Base-by-base conservation (phyloP, 2,113 vertebrate species). In the Psilopogon haemacephalus region DNA sequence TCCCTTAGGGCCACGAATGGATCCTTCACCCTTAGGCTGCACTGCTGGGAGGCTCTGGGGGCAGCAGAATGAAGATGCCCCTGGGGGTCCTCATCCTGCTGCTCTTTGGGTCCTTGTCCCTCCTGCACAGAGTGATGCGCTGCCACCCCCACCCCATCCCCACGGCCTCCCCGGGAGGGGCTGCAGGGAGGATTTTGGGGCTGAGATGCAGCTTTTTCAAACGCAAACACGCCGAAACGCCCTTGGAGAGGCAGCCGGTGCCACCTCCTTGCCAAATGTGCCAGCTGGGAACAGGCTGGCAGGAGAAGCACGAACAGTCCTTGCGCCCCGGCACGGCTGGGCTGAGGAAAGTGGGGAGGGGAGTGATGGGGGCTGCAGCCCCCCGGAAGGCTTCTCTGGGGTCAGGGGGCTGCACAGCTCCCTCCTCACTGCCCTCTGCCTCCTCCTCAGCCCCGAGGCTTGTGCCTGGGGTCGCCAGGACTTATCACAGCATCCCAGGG, bases 271-370 rank as follows among this genome's bases (percentile, higher is more conserved):
- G 92, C 95, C 95, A 80, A 95, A 91, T 73, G 92, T 76, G 92
- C 94, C 95, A 93, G 94, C 88, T 91, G 92, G 95, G 83, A 94
- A 90, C 81, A 63, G 72, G 65, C 91, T 83, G 93, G 73, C 37
- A 3, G 65, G 58, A 76, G 76, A 90, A 82, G 62, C 52, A 65
- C 55, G 60, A 86, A 63, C 32, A 8, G 48, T 10, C 32, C 79
- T 86, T 87, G 11, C 70, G 56, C 80, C 65, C 30, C 3, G 2
- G 75, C 64, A 54, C 64, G 50, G 33, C 67, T 14, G 72, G 30
- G 54, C n/a, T 80, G 56, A 70, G 68, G 70, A 73, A 38, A 54
- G 37, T 0, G 3, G 52, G 60, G 24, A 58, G 37, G 35, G 24
- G 35, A 27, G 37, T 42, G 17, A 28, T 0, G 2, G 46, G 40